Evolutionary conservation across 2,797 vertebrate species (phyloP), one percentile per base, ranked within the genome.

Genomic region (Danio albolineatus): DNA sequence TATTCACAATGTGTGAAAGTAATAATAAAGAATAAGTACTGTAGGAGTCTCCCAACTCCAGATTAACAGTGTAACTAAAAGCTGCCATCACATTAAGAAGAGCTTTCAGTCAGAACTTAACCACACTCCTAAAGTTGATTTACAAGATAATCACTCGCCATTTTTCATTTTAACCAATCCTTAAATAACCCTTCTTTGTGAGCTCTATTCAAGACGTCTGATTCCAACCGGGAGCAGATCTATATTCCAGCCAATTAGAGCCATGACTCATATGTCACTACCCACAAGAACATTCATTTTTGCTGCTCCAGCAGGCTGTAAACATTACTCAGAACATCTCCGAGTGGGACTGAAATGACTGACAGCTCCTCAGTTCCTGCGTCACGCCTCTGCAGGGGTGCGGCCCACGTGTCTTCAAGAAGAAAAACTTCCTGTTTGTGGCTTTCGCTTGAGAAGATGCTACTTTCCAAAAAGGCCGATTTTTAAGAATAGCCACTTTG

Each of bases 211-310:
- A 88, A 87, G 81, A 88, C 76, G 77, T 53, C 54, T 78, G 53
- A 83, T 78, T 82, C 82, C 53, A 65, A 80, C 77, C 77, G 78
- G 81, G 86, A 90, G 70, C 73, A 51, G 82, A 88, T 88, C 86
- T 85, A 84, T 86, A 71, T 87, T 86, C 81, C 79, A 73, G 85
- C 83, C 87, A 89, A 89, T 91, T 87, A 88, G 79, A 87, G 83
- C 6, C n/a, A 53, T 92, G 90, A 92, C 84, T 92, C 90, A 91
- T 90, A 86, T 88, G 89, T 89, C 85, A 84, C 75, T 65, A 83
- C 86, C 83, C 86, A 85, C 84, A 48, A 38, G 79, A 85, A 83
- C 46, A 73, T 82, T 86, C 80, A 61, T 82, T 85, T 85, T 59
- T 79, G 51, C 76, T 78, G 71, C 69, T 74, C 64, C 54, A 61